These are phyloP conservation scores for Apamea crenata DNA, from an alignment of 2,888 invertebrate species.

Conservation along the genomic window DNA sequence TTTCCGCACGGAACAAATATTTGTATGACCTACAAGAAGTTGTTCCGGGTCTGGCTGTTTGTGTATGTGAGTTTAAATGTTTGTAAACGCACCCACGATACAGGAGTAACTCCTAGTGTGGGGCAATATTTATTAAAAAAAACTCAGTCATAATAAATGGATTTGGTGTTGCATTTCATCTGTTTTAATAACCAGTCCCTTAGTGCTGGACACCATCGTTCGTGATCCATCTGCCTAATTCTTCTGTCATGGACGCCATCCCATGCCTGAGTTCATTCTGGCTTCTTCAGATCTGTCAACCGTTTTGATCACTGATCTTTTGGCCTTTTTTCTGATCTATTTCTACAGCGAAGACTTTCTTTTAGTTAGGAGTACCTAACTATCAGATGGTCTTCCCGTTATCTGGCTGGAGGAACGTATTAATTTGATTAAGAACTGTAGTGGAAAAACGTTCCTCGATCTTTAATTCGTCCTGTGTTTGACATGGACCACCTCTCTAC, in stretches of 20 bases:
- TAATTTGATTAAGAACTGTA: not conserved
- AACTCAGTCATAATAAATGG: conserved; percentile 4
- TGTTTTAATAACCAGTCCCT: not conserved
- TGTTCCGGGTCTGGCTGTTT: too few relatives aligned
- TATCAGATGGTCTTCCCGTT: not conserved
- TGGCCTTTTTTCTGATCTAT: too few relatives aligned
- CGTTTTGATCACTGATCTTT: not conserved
- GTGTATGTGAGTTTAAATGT: too few relatives aligned
- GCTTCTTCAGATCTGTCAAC: not conserved
- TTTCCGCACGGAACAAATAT: too few relatives aligned
- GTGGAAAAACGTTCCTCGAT: not conserved
- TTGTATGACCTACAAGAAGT: too few relatives aligned
- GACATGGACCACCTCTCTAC: not conserved
- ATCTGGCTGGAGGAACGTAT: not conserved
- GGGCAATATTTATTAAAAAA: too few relatives aligned
- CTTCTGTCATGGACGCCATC: not conserved
- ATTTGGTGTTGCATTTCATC: not conserved
- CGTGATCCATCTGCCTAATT: not conserved
- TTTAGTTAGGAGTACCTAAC: not conserved
- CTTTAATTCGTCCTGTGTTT: not conserved
- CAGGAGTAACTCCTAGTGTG: too few relatives aligned
- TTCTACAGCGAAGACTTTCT: not conserved
- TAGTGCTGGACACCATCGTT: not conserved
- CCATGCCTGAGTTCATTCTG: not conserved
- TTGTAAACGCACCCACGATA: too few relatives aligned